Base-by-base conservation (phyloP, 1,140 invertebrate genomes). In the Drosophila athabasca region DNA sequence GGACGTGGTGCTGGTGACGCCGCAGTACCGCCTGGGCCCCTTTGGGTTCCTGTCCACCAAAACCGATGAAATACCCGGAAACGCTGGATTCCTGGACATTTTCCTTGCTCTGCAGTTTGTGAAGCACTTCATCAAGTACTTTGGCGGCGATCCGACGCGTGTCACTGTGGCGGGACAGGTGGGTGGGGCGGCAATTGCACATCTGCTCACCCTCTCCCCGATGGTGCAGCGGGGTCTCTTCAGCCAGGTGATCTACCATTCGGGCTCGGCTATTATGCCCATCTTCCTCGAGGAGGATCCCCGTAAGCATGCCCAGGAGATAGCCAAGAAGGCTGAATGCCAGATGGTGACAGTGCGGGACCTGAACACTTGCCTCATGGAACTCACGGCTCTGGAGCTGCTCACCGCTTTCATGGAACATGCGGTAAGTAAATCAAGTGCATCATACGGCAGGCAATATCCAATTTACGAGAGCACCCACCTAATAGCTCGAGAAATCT, bases 11-110 rank as follows among this genome's bases (percentile, higher is more conserved):
- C 92, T 97, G 0, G 96, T 97, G 6, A 95, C 95, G 0, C 92
- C 95, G 0, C 97, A 98, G 90, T 98, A 96, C 88, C 94, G 97
- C 88, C 93, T 96, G 48, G 94, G 93, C 13, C 92, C 93, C 0
- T 92, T 94, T 58, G 93, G 93, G 79, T 93, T 94, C 76, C 82
- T 94, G 64, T 94, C 90, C 5, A 94, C 92, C 69, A 93, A 90
- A 76, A 92, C 92, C 41, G 92, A 91, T 75, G 93, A 81, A 89
- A 93, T 93, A 5, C 95, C 95, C 1, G 95, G 95, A 8, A 96
- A 96, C 90, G 93, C 93, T 26, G 95, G 95, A 0, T 90, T 96
- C 17, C 93, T 94, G 48, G 95, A 96, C 73, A 93, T 94, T 62
- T 90, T 94, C 41, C 91, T 95, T 67, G 94, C 95, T 2, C 80